phyloP scores from a whole-genome alignment of 2,113 vertebrate species.

The Chaetops frenatus region DNA sequence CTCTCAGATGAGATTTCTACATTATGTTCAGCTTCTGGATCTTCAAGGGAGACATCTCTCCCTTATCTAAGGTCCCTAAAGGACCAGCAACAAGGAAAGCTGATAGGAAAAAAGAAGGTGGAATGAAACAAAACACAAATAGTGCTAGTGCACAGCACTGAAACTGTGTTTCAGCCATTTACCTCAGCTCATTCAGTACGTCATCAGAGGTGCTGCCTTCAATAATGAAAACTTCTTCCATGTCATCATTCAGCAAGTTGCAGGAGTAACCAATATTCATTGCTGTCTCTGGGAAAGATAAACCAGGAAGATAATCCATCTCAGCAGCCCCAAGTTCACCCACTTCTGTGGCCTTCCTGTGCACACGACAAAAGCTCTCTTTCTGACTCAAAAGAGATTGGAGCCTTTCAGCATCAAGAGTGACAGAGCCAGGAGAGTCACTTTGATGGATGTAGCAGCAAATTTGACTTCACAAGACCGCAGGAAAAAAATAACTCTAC shows the following conservation, averaged over 20 bases:
- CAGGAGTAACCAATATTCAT: slow-evolving; percentile 92
- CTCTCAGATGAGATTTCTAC: not conserved
- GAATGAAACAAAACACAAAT: not conserved
- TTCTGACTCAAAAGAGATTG: not conserved
- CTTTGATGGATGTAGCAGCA: not conserved
- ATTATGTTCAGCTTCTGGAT: not conserved
- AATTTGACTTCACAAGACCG: not conserved
- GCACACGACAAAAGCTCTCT: not conserved
- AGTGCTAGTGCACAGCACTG: not conserved
- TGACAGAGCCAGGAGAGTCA: not conserved
- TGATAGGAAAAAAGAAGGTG: not conserved
- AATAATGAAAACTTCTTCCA: slow-evolving; percentile 83
- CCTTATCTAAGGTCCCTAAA: not conserved
- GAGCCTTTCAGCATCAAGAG: not conserved
- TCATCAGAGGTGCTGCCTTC: slow-evolving; percentile 72
- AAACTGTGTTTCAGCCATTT: not conserved
- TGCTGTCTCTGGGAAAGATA: slow-evolving; percentile 81
- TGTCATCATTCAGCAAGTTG: slow-evolving; percentile 86
- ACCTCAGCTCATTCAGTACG: slow-evolving; percentile 82
- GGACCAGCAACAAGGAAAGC: not conserved
- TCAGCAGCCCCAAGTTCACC: not conserved
- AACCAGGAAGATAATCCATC: not conserved
- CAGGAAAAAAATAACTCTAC: not conserved
- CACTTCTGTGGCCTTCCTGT: not conserved
- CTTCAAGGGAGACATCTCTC: not conserved